phyloP scores from a whole-genome alignment of 2,888 invertebrate species.

The Tachina lurida region DNA sequence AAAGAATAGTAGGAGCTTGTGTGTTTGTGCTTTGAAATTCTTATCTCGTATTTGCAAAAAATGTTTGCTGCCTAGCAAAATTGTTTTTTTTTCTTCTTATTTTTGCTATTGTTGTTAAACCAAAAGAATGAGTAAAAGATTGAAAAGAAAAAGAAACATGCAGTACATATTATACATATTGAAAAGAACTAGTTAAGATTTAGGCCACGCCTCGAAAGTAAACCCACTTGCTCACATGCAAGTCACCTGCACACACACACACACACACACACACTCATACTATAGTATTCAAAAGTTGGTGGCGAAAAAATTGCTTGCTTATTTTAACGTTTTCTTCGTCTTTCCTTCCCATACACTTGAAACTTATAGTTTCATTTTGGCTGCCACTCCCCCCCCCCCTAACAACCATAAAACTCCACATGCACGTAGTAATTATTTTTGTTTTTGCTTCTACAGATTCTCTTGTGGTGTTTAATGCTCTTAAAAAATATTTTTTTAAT shows the following conservation, averaged over 20 bases:
- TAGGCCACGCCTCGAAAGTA: constrained; percentile 60
- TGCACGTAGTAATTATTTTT: neutral
- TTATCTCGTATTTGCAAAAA: constrained; percentile 63
- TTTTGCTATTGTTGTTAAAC: constrained; percentile 25
- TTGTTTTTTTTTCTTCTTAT: neutral
- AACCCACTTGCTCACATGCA: constrained; percentile 1
- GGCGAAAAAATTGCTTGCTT: constrained; percentile 34
- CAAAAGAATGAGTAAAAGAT: constrained; percentile 41
- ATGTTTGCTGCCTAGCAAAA: constrained; percentile 57
- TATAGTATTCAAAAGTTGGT: neutral
- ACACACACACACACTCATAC: neutral
- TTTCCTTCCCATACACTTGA: constrained; percentile 39
- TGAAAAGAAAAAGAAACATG: constrained; percentile 45
- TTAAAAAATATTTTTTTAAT: neutral
- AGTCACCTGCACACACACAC: neutral
- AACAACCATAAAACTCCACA: constrained; percentile 12
- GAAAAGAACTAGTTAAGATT: constrained; percentile 58
- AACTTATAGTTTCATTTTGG: constrained; percentile 46
- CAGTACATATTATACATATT: constrained; percentile 17
- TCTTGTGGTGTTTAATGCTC: neutral
- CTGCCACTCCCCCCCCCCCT: constrained; percentile 27
- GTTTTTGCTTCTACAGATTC: neutral
- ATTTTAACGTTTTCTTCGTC: constrained; percentile 44
- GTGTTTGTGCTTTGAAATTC: constrained; percentile 53
- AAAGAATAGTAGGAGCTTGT: constrained; percentile 7